Evolutionary conservation across 2,113 vertebrate genomes (phyloP).

Genomic region (Colossoma macropomum): DNA sequence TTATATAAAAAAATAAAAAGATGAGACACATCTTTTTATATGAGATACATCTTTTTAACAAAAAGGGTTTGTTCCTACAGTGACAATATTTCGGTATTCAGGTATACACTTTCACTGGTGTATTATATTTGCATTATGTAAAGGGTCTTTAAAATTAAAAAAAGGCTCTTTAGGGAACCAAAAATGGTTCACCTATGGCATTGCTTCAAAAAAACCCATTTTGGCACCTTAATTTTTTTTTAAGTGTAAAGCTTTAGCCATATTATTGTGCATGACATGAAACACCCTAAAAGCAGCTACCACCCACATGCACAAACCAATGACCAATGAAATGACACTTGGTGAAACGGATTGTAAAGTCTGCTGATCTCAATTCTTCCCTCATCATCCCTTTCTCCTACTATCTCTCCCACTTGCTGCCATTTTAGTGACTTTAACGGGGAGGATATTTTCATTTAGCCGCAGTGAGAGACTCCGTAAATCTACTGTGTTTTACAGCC

Average conservation of each 20-base stretch:
- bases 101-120: too few relatives aligned
- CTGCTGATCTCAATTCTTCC: constrained; percentile 33
- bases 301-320: constrained; percentile 29
- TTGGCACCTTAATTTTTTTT: not conserved
- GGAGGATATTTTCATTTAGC: constrained; percentile 63
- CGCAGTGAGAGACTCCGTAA: constrained; percentile 66
- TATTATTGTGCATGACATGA: constrained; percentile 58
- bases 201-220: not conserved
- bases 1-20: too few relatives aligned
- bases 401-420: not conserved
- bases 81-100: too few relatives aligned
- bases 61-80: too few relatives aligned
- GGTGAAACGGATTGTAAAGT: constrained; percentile 67
- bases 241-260: constrained; percentile 63
- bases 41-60: too few relatives aligned
- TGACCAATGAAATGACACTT: constrained; percentile 69
- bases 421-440: constrained; percentile 62
- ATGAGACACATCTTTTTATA: too few relatives aligned
- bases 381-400: constrained; percentile 63
- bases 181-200: not conserved
- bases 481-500: constrained; percentile 64
- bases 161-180: too few relatives aligned
- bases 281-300: constrained; percentile 27
- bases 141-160: too few relatives aligned
- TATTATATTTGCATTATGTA: too few relatives aligned